Evolutionary conservation across 2,797 vertebrate species (phyloP).

Genomic region (Xiphophorus birchmanni): DNA sequence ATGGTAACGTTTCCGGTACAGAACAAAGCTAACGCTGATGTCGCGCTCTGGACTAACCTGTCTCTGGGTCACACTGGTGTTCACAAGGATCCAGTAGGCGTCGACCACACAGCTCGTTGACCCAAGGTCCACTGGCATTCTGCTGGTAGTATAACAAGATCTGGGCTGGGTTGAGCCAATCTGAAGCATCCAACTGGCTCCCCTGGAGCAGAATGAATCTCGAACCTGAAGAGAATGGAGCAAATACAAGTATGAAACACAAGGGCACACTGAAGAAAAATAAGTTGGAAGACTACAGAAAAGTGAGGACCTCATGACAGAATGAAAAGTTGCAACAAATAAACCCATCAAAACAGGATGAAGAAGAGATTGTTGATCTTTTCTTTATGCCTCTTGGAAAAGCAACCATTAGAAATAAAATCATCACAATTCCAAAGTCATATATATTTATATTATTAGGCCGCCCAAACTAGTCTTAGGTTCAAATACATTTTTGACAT

Average conservation of each 20-base stretch:
- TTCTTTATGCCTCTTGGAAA: neutral
- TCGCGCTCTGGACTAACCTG: slow-evolving; percentile 79
- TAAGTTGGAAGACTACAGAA: neutral
- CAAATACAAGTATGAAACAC: neutral
- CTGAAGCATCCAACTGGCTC: slow-evolving; percentile 95
- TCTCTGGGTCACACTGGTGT: slow-evolving; percentile 95
- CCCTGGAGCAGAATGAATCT: slow-evolving; percentile 96
- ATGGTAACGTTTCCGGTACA: neutral
- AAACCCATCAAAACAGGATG: neutral
- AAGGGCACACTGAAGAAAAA: neutral
- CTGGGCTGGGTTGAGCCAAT: slow-evolving; percentile 98
- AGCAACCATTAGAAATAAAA: neutral
- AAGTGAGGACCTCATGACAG: neutral
- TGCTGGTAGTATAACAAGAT: slow-evolving; percentile 96
- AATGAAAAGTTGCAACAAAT: neutral
- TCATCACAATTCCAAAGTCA: neutral
- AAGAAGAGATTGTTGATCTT: neutral
- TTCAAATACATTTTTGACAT: neutral
- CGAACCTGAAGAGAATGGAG: slow-evolving; percentile 85
- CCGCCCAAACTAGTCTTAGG: neutral
- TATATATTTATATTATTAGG: neutral
- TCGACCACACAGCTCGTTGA: slow-evolving; percentile 92
- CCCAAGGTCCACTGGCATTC: slow-evolving; percentile 97
- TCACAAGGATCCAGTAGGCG: slow-evolving; percentile 96
- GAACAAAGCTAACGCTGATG: neutral